Evolutionary conservation across 1,140 invertebrate genomes (phyloP).

Genomic region (Macrosteles quadrilineatus): DNA sequence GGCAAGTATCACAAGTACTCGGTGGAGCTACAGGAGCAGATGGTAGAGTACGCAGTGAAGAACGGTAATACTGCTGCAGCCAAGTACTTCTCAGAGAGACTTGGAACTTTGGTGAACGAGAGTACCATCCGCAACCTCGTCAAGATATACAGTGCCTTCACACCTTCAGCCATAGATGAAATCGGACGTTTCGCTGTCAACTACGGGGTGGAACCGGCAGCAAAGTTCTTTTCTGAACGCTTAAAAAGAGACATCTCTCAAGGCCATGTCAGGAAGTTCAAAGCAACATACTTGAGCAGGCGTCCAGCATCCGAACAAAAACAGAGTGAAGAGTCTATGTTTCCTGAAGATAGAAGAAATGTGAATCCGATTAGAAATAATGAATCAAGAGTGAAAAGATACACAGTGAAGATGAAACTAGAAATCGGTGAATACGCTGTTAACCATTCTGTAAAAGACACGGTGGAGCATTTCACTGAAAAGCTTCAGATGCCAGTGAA

Average conservation of each 20-base stretch:
- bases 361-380: constrained; percentile 18
- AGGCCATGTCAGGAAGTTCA: constrained; percentile 48
- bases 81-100: constrained; percentile 45
- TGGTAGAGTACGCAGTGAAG: constrained; percentile 46
- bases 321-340: constrained; percentile 14
- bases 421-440: constrained; percentile 48
- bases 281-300: constrained; percentile 43
- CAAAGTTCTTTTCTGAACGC: constrained; percentile 44
- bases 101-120: constrained; percentile 47
- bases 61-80: constrained; percentile 46
- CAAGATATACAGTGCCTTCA: constrained; percentile 45
- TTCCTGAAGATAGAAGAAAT: neutral
- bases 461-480: constrained; percentile 46
- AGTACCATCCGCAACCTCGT: constrained; percentile 50
- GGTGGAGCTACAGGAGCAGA: constrained; percentile 48
- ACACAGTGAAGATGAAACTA: constrained; percentile 45
- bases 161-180: constrained; percentile 46
- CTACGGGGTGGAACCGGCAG: constrained; percentile 46
- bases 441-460: constrained; percentile 42
- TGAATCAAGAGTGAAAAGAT: constrained; percentile 34
- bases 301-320: constrained; percentile 33
- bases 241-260: constrained; percentile 44
- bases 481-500: constrained; percentile 46
- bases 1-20: constrained; percentile 50
- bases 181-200: constrained; percentile 48